A percentile compares a stretch with the other conserved stretches of the same genome.
Evolutionary conservation across 2,888 invertebrate genomes (phyloP).

Genomic region (Diarsia dahlii): DNA sequence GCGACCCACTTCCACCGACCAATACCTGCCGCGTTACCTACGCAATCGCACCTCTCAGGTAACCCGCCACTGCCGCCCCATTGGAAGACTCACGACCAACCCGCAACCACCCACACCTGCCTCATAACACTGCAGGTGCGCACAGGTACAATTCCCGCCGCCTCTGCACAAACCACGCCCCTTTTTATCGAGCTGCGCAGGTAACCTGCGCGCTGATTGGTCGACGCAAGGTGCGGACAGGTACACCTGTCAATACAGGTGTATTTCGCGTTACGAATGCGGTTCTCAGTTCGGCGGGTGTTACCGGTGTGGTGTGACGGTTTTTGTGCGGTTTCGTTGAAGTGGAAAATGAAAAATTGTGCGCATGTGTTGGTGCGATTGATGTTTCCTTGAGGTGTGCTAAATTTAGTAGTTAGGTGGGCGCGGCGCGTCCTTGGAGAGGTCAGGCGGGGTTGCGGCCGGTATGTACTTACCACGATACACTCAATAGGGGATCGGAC

Average conservation of each 20-base stretch:
- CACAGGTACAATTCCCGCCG: conserved; percentile 78
- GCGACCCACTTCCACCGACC: conserved; percentile 73
- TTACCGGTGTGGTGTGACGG: conserved; percentile 61
- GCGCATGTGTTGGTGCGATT: conserved; percentile 90
- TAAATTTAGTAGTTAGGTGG: conserved; percentile 87
- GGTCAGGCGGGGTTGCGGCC: conserved; percentile 70
- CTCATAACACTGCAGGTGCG: conserved; percentile 77
- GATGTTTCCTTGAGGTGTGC: conserved; percentile 90
- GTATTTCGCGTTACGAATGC: conserved; percentile 71
- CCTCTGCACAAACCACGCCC: conserved; percentile 82
- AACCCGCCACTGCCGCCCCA: conserved; percentile 66
- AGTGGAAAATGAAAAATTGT: conserved; percentile 76
- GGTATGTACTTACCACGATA: conserved; percentile 40
- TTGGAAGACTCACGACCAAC: conserved; percentile 79
- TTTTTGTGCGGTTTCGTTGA: conserved; percentile 64
- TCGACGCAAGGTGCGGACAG: conserved; percentile 80
- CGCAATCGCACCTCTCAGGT: conserved; percentile 80
- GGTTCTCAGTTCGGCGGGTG: conserved; percentile 69
- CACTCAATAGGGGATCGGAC: too few species aligned
- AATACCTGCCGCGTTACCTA: conserved; percentile 77
- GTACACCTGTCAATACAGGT: conserved; percentile 83
- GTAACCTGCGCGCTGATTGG: conserved; percentile 89
- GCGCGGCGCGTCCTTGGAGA: conserved; percentile 82
- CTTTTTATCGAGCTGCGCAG: conserved; percentile 90
- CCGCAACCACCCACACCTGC: conserved; percentile 75